These are phyloP conservation scores for Lycopodina hypogea DNA, from an alignment of 37 sponge, comb jelly and placozoan species.

Conservation along the genomic window DNA sequence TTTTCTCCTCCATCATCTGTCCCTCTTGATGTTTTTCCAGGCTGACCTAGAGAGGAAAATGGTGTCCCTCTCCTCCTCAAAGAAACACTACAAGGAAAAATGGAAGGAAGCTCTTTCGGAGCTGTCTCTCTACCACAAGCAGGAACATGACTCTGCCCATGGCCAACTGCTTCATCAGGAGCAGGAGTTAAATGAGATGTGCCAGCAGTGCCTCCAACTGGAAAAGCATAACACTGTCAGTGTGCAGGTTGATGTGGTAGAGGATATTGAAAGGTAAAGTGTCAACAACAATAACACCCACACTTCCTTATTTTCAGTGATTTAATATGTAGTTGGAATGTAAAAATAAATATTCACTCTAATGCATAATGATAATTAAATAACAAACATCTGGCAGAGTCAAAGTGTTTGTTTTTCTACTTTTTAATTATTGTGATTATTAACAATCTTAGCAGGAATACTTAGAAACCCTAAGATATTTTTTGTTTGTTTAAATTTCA, in stretches of 20 bases:
- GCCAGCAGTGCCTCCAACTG: conserved; percentile 46
- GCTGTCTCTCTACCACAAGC: conserved; percentile 65
- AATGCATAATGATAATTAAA: too few species aligned
- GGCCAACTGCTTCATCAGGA: conserved; percentile 59
- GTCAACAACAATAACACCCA: not conserved
- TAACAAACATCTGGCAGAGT: too few species aligned
- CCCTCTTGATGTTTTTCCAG: conserved; percentile 17
- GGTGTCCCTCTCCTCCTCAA: conserved; percentile 53
- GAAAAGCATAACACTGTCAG: conserved; percentile 60
- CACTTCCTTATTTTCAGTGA: too few species aligned
- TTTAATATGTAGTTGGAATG: too few species aligned
- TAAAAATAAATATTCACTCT: too few species aligned
- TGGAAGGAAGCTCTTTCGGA: conserved; percentile 88
- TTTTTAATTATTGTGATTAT: too few species aligned
- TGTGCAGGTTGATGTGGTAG: conserved; percentile 54
- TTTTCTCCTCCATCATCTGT: too few species aligned
- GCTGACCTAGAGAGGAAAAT: conserved; percentile 87
- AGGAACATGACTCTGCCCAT: conserved; percentile 60
- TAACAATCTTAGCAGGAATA: too few species aligned
- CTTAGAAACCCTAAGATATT: too few species aligned
- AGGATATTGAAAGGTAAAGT: conserved; percentile 40
- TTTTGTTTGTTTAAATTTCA: too few species aligned
- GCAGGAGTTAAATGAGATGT: conserved; percentile 70
- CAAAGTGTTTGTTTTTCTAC: too few species aligned
- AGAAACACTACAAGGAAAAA: conserved; percentile 94